Percentiles rank a stretch among this genome's conserved stretches.
phyloP scores from a whole-genome alignment of 2,888 invertebrate species.

The Sinelater perroti region DNA sequence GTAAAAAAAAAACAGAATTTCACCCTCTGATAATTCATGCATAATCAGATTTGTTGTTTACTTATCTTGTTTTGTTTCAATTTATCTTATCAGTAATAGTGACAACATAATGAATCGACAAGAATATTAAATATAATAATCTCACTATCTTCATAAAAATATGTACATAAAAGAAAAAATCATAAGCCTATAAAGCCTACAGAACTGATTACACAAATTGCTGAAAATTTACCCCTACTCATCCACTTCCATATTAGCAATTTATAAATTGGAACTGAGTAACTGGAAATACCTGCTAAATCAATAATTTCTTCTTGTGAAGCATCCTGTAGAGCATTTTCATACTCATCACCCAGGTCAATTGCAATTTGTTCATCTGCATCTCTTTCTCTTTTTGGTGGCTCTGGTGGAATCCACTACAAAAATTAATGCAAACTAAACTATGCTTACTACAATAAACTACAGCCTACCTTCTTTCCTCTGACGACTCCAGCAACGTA shows the following conservation, averaged over 20 bases:
- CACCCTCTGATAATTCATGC: too few relatives aligned
- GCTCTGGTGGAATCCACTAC: slow-evolving; percentile 85
- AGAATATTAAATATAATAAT: too few relatives aligned
- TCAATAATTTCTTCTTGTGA: slow-evolving; percentile 98
- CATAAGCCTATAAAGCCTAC: background rate
- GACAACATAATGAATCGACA: too few relatives aligned
- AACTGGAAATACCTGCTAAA: slow-evolving; percentile 77
- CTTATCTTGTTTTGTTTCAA: too few relatives aligned
- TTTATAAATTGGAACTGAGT: background rate
- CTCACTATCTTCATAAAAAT: slow-evolving; percentile 11
- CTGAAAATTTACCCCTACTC: too few relatives aligned
- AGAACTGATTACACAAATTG: too few relatives aligned
- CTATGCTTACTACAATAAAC: background rate
- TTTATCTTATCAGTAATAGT: too few relatives aligned
- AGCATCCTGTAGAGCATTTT: slow-evolving; percentile 86
- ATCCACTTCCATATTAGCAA: too few relatives aligned
- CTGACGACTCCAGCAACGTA: slow-evolving; percentile 89
- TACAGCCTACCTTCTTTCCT: slow-evolving; percentile 81
- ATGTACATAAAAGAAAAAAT: slow-evolving; percentile 12
- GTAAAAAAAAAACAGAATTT: too few relatives aligned
- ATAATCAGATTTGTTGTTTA: too few relatives aligned
- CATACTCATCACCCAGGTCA: slow-evolving; percentile 94
- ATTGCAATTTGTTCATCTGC: slow-evolving; percentile 92
- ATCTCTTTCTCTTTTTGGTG: slow-evolving; percentile 75
- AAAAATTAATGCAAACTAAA: slow-evolving; percentile 45